Evolutionary conservation across 2,797 vertebrate genomes (phyloP).

Genomic region (Enteromius afrohamiltoni): DNA sequence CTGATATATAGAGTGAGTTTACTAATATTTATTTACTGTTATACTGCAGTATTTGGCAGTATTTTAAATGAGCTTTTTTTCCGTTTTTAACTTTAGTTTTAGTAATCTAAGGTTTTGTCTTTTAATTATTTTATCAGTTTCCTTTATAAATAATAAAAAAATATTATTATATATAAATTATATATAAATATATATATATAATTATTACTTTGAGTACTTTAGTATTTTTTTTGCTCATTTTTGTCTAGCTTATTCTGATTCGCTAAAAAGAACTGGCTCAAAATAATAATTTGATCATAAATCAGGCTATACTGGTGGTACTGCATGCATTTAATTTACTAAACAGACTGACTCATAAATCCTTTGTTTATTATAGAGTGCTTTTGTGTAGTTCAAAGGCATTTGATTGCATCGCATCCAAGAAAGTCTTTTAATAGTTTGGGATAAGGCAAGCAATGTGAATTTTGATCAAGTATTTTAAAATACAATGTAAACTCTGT

Average conservation of each 20-base stretch:
- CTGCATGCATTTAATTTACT: background rate
- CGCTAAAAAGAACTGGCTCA: background rate
- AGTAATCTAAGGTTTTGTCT: background rate
- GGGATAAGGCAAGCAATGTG: background rate
- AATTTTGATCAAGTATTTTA: background rate
- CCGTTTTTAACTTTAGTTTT: background rate
- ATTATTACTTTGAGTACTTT: background rate
- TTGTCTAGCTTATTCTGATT: background rate
- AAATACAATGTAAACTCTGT: conserved; percentile 20
- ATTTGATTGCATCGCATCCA: background rate
- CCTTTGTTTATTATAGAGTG: background rate
- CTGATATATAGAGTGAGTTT: background rate
- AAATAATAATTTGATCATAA: background rate
- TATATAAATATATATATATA: too few species aligned
- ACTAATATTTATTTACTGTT: background rate
- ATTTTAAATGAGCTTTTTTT: background rate
- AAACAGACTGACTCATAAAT: background rate
- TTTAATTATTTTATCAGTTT: background rate
- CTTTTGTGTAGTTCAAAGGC: background rate
- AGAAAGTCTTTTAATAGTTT: background rate
- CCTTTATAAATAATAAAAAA: background rate
- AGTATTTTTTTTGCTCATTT: background rate
- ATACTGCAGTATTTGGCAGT: background rate
- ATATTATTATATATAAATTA: too few species aligned
- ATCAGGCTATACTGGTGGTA: too few species aligned